Evolutionary conservation across 2,113 vertebrate genomes (phyloP).

Genomic region (Loxodonta africana): DNA sequence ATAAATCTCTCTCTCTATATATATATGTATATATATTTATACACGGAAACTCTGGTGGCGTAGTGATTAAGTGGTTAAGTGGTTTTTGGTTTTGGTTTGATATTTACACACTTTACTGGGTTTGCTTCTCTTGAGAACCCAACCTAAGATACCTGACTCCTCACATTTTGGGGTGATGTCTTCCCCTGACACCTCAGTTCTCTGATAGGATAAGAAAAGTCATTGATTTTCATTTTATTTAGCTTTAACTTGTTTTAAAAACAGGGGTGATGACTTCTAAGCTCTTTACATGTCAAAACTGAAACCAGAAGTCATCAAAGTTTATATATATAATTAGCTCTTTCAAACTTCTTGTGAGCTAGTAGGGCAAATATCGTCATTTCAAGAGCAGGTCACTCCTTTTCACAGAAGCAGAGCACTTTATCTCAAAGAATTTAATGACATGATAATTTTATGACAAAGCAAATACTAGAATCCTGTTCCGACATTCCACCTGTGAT

Average conservation of each 20-base stretch:
- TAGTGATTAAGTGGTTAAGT: too few species aligned
- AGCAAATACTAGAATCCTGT: background rate
- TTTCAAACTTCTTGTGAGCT: background rate
- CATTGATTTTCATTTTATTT: background rate
- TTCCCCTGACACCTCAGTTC: background rate
- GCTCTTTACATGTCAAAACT: background rate
- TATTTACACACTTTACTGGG: too few species aligned
- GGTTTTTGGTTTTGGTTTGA: too few species aligned
- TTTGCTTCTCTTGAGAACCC: too few species aligned
- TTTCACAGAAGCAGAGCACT: background rate
- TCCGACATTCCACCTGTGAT: background rate
- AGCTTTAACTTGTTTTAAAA: background rate
- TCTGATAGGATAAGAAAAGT: background rate
- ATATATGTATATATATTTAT: too few species aligned
- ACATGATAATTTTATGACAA: background rate
- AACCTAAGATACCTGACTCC: background rate
- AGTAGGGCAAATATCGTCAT: background rate
- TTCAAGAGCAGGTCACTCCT: background rate
- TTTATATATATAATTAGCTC: background rate
- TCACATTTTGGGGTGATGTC: background rate
- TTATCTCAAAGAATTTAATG: background rate
- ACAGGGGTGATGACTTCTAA: background rate
- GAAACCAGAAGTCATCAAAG: background rate
- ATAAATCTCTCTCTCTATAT: too few species aligned
- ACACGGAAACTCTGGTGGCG: too few species aligned